Evolutionary conservation across 2,113 vertebrate species (phyloP).

Genomic region (Scatophagus argus): DNA sequence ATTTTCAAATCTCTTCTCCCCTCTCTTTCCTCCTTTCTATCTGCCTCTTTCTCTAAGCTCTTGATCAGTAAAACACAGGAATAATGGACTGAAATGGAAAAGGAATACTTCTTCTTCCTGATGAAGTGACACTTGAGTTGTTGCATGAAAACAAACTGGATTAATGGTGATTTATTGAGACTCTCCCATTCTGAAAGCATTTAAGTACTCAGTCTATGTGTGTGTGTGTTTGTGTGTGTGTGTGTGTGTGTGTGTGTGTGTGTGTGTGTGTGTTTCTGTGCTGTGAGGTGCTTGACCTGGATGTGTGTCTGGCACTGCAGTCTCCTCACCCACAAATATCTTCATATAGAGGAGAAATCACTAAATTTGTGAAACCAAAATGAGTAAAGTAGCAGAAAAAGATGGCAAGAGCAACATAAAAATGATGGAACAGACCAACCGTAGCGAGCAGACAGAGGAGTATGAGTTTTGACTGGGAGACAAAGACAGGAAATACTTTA

Average conservation of each 20-base stretch:
- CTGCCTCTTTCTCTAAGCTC: not conserved
- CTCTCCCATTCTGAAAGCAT: constrained; percentile 38
- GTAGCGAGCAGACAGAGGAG: constrained; percentile 4
- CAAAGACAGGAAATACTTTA: not conserved
- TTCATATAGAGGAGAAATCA: not conserved
- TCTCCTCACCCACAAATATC: constrained; percentile 1
- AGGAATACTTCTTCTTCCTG: constrained; percentile 37
- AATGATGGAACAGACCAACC: not conserved
- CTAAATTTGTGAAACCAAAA: constrained; percentile 13
- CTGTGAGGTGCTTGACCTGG: not conserved
- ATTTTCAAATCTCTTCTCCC: not conserved
- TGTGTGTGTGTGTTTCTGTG: constrained; percentile 13
- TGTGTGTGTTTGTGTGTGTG: constrained; percentile 12
- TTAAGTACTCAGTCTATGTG: not conserved
- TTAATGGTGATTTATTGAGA: constrained; percentile 53
- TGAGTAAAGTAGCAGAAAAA: not conserved
- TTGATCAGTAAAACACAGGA: constrained; percentile 43
- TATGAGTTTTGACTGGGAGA: not conserved
- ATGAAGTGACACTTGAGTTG: constrained; percentile 51
- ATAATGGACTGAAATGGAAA: constrained; percentile 53
- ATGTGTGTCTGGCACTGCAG: constrained; percentile 3
- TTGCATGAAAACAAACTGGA: constrained; percentile 61
- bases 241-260: constrained; percentile 11
- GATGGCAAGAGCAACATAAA: not conserved
- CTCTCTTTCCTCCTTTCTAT: not conserved